Percentiles rank a stretch among this genome's conserved stretches.
These are phyloP conservation scores for Himalopsyche kuldschensis DNA, from an alignment of 2,888 invertebrate species.

Conservation along the genomic window DNA sequence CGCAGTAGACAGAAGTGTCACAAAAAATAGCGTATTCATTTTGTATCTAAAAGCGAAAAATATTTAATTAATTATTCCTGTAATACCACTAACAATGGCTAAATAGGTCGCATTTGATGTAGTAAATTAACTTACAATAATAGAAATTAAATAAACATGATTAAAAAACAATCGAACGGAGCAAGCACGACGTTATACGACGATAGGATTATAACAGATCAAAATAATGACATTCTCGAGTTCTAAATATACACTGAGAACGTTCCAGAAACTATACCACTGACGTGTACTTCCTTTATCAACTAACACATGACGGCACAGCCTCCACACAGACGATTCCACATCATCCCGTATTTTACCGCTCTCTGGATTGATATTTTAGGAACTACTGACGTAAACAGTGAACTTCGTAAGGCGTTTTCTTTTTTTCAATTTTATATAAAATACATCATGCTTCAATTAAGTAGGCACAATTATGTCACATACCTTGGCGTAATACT, in stretches of 20 bases:
- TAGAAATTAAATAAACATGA: neutral
- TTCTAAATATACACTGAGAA: neutral
- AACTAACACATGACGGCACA: neutral
- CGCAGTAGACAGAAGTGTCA: slow-evolving; percentile 38
- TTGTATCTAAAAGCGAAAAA: neutral
- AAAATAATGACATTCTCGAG: neutral
- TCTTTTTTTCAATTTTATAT: neutral
- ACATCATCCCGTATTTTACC: neutral
- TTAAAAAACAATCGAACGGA: neutral
- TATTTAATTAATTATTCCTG: neutral
- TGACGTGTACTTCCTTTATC: slow-evolving; percentile 1
- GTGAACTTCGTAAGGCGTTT: neutral
- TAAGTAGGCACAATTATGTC: too few species aligned
- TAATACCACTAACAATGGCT: neutral
- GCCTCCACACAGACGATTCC: neutral
- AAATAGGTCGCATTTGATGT: neutral
- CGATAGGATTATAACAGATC: neutral
- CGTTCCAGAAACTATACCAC: neutral
- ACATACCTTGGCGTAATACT: too few species aligned
- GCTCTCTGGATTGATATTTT: neutral
- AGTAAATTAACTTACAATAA: neutral
- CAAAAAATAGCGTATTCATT: slow-evolving; percentile 25
- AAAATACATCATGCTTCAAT: too few species aligned
- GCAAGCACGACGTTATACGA: neutral
- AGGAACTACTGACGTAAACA: neutral